A percentile compares a stretch with the other conserved stretches of the same genome.
Evolutionary conservation across 1,140 invertebrate genomes (phyloP).

Genomic region (Tetragnatha versicolor): DNA sequence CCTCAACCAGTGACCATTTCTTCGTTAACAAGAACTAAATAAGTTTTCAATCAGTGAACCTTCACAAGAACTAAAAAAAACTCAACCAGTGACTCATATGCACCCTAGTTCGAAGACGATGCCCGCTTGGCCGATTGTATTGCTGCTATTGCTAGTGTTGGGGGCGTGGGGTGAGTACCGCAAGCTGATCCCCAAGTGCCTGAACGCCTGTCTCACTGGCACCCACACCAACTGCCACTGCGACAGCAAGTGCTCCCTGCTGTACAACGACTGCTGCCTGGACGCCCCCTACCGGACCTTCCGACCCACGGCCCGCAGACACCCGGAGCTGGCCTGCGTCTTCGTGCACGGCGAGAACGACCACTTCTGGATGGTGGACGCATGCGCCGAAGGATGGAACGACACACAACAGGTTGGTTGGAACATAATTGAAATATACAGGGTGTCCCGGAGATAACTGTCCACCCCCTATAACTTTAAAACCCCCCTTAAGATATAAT

Average conservation of each 20-base stretch:
- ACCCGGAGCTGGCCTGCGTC: constrained; percentile 4
- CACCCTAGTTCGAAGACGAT: no score
- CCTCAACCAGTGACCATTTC: no score
- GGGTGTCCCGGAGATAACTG: no score
- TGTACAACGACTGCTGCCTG: constrained; percentile 43
- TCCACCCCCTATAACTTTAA: no score
- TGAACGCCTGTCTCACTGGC: neutral
- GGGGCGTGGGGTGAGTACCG: neutral
- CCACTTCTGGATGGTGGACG: constrained; percentile 42
- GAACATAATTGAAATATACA: no score
- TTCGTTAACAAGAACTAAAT: no score
- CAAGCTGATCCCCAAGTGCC: constrained; percentile 33
- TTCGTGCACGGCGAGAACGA: constrained; percentile 40
- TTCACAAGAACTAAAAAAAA: no score
- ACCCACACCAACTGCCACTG: constrained; percentile 19
- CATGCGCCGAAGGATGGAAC: constrained; percentile 14
- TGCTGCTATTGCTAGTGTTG: neutral
- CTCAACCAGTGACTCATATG: no score
- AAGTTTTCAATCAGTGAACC: no score
- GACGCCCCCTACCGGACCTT: constrained; percentile 31
- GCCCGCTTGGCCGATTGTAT: neutral
- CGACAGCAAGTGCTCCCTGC: constrained; percentile 34
- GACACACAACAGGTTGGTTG: neutral
- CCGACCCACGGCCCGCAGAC: neutral
- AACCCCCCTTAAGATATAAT: no score